Percentiles rank a stretch among this genome's conserved stretches.
phyloP scores from a whole-genome alignment of 2,888 invertebrate genomes.

The Torymus auratus region DNA sequence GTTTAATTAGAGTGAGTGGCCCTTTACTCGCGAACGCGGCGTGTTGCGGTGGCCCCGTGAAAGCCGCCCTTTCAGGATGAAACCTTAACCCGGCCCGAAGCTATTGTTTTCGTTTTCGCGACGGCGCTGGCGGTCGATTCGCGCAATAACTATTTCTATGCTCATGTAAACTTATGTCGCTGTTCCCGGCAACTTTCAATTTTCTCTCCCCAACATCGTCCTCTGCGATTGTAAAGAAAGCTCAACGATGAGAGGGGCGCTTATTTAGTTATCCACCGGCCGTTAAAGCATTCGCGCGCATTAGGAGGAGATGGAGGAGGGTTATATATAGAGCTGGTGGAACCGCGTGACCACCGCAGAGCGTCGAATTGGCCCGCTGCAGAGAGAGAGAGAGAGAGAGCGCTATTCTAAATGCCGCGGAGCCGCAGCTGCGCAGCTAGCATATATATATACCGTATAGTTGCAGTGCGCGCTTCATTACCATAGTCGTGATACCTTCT shows the following conservation, averaged over 20 bases:
- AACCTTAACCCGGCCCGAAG: too few species aligned
- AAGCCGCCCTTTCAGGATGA: too few species aligned
- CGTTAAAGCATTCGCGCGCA: background rate
- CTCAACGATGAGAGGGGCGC: background rate
- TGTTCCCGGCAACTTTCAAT: too few species aligned
- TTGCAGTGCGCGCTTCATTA: conserved; percentile 25
- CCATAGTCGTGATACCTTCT: conserved; percentile 43
- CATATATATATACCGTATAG: too few species aligned
- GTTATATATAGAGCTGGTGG: too few species aligned
- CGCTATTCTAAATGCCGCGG: background rate
- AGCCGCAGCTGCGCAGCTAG: background rate
- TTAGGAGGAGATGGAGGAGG: too few species aligned
- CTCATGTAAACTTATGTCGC: background rate
- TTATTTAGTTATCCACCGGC: background rate
- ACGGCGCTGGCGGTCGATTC: conserved; percentile 1
- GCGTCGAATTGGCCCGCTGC: background rate
- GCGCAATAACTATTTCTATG: conserved; percentile 27
- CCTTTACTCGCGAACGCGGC: too few species aligned
- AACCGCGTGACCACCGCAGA: background rate
- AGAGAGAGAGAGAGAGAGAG: too few species aligned
- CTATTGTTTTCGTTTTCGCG: too few species aligned
- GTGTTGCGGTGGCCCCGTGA: too few species aligned
- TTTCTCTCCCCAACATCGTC: too few species aligned
- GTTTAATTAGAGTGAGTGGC: conserved; percentile 29
- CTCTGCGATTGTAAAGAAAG: too few species aligned